Conservation (phyloP, 2,113 vertebrate genomes). For the Caranx melampygus region DNA sequence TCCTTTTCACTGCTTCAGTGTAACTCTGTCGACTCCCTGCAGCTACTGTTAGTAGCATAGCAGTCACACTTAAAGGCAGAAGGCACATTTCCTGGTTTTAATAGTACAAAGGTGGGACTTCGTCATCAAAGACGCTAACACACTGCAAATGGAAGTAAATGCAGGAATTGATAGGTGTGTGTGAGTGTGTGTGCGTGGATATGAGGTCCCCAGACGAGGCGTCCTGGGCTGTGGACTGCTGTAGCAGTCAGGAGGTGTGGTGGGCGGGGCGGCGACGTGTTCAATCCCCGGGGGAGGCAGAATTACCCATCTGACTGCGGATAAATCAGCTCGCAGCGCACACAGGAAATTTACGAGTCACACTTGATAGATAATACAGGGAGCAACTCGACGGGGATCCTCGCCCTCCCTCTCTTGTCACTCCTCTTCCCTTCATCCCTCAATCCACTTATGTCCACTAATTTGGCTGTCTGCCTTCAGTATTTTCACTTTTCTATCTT, state of each 20-base stretch:
- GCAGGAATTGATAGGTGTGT: conserved; percentile 9
- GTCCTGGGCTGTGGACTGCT: neutral
- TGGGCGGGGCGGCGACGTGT: conserved; percentile 8
- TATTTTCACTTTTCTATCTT: conserved; percentile 45
- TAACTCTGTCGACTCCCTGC: too few relatives aligned
- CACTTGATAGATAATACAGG: conserved; percentile 78
- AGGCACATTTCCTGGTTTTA: too few relatives aligned
- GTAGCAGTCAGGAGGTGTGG: conserved; percentile 9
- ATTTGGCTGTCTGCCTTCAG: conserved; percentile 37
- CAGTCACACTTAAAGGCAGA: too few relatives aligned
- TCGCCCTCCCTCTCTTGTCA: neutral
- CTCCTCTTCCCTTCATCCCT: conserved; percentile 14
- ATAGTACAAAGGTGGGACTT: neutral
- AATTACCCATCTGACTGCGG: conserved; percentile 72
- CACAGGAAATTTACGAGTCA: conserved; percentile 74
- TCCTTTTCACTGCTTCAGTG: too few relatives aligned
- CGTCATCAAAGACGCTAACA: conserved; percentile 1
- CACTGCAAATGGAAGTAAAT: conserved; percentile 6
- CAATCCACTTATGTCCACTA: conserved; percentile 42
- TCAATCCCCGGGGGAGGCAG: conserved; percentile 57
- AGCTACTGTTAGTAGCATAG: too few relatives aligned
- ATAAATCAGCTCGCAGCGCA: conserved; percentile 71
- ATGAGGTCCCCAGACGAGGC: neutral
- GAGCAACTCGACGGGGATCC: conserved; percentile 36
- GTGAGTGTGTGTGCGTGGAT: neutral